These are phyloP conservation scores for Catharus bicknelli DNA, from an alignment of 2,113 vertebrate genomes.

Conservation along the genomic window DNA sequence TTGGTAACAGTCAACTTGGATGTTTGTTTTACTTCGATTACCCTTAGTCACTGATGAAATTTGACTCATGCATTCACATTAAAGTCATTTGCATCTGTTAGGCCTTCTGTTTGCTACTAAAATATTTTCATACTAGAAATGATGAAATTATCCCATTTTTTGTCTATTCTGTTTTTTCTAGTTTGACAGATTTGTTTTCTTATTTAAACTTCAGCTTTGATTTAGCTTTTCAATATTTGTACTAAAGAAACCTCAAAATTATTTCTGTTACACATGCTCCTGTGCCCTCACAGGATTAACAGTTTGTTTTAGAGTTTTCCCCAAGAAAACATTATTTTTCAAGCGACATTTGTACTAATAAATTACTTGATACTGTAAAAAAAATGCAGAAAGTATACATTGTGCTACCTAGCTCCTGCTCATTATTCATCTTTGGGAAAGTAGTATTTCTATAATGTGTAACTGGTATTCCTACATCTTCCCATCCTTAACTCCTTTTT, in stretches of 20 bases:
- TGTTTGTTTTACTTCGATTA: neutral
- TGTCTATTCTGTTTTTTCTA: neutral
- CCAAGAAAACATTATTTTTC: neutral
- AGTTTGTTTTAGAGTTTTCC: neutral
- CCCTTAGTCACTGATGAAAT: neutral
- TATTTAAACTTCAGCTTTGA: neutral
- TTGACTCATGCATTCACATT: neutral
- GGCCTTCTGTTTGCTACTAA: slow-evolving; percentile 32
- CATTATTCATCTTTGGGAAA: neutral
- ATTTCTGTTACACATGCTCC: neutral
- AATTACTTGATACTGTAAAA: neutral
- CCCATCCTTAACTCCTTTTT: neutral
- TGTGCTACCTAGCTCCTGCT: neutral
- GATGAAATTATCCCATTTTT: neutral
- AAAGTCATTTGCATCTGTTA: neutral
- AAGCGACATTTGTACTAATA: neutral
- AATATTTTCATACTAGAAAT: neutral
- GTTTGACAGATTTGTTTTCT: neutral
- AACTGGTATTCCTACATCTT: neutral
- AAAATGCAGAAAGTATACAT: neutral
- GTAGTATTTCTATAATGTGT: neutral
- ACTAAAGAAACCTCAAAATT: neutral
- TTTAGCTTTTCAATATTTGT: neutral
- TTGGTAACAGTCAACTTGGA: neutral
- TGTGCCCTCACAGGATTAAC: neutral